Conservation (phyloP, 2,797 vertebrate genomes). For the Gymnocypris eckloni region DNA sequence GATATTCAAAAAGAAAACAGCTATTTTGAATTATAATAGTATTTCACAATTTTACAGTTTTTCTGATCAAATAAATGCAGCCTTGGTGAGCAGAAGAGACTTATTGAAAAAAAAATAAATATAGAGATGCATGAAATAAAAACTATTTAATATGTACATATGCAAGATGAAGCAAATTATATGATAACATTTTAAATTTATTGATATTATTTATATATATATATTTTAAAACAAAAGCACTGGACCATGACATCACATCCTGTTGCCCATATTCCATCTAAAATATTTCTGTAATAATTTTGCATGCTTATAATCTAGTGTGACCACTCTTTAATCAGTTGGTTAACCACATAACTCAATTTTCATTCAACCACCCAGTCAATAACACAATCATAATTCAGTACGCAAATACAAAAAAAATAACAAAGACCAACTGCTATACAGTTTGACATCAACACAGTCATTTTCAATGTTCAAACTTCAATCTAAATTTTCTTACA, state of each 20-base stretch:
- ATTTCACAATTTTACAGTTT: background rate
- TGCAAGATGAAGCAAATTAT: background rate
- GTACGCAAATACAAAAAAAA: background rate
- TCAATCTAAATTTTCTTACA: background rate
- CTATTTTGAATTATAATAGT: background rate
- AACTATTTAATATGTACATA: background rate
- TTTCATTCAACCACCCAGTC: background rate
- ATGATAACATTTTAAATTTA: background rate
- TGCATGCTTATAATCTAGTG: constrained; percentile 7
- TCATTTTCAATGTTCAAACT: background rate
- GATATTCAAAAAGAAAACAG: background rate
- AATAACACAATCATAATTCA: constrained; percentile 2
- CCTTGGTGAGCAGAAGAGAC: background rate
- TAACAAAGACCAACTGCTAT: background rate
- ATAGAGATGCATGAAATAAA: background rate
- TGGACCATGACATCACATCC: constrained; percentile 28
- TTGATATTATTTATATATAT: constrained; percentile 2
- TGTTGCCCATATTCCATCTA: constrained; percentile 18
- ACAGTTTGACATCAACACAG: background rate
- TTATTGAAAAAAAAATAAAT: background rate
- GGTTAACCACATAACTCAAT: background rate
- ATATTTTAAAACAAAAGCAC: background rate
- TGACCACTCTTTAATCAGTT: background rate
- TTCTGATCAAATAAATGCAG: background rate
- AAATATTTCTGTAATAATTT: constrained; percentile 21